Evolutionary conservation across 1,140 invertebrate genomes (phyloP), one percentile per base, ranked within the genome.

Genomic region (Meloidogyne floridensis): DNA sequence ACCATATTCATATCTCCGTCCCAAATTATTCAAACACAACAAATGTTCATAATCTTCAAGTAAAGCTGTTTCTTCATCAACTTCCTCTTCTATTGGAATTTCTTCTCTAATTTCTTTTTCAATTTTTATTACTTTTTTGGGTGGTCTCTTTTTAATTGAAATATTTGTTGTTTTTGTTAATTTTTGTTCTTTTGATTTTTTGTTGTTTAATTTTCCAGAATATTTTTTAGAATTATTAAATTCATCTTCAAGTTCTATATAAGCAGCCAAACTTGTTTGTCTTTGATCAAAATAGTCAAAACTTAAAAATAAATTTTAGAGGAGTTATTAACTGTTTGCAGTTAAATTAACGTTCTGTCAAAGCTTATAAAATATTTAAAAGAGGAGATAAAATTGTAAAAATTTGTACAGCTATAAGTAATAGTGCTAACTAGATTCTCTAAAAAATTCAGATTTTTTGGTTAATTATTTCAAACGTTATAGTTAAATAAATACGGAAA

Each of bases 1-100:
- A 65, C 59, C 59, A 18, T 65, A 65, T n/a, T 65, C 59, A 65
- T 65, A 65, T 65, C 59, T 65, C n/a, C 59, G 59, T 65, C 59
- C 59, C 59, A 65, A 65, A 65, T 65, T 65, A 6, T 65, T 65
- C n/a, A 65, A 65, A 65, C 59, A 65, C n/a, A 65, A 65, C n/a
- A 65, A 65, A 65, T 65, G 59, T 65, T 65, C 59, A 65, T 65
- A 65, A n/a, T 65, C 15, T 0, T 65, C 15, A 65, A 15, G 59
- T 65, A 65, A 65, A n/a, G 7, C 15, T 7, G 59, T 18, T 65
- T 65, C 5, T 18, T n/a, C 59, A 18, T 65, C 59, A 2, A 65
- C n/a, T 65, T 15, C 2, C 13, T 11, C 54, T 10, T 56, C 54
- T 59, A 32, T 32, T 65, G 47, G 47, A 47, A 8, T 47, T 47